These are phyloP conservation scores for Gastracanthus pulcherrimus DNA, from an alignment of 2,888 invertebrate species.

Conservation along the genomic window DNA sequence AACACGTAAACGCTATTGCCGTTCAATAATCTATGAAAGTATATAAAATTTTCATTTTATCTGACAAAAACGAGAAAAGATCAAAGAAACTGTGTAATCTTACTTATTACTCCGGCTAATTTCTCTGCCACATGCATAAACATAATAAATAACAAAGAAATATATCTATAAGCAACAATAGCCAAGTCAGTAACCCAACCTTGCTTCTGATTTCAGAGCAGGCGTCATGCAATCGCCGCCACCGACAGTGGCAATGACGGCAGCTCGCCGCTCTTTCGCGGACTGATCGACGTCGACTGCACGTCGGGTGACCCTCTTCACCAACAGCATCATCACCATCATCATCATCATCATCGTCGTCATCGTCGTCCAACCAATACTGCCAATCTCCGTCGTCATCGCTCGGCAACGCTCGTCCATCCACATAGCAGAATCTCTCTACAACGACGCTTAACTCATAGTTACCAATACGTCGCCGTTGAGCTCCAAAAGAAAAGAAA, in stretches of 20 bases:
- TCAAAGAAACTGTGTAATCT: no score
- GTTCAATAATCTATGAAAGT: no score
- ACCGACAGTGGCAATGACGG: constrained; percentile 21
- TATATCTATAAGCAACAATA: no score
- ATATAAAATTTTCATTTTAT: no score
- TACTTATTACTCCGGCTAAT: no score
- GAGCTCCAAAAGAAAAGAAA: not conserved
- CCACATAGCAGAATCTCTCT: not conserved
- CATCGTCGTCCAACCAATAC: not conserved
- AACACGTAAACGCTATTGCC: no score
- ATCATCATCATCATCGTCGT: not conserved
- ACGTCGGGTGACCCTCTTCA: not conserved
- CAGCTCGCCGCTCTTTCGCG: constrained; percentile 24
- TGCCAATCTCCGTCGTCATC: not conserved
- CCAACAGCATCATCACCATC: not conserved
- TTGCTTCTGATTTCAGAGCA: constrained; percentile 32
- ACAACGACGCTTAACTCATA: not conserved
- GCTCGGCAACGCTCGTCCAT: not conserved
- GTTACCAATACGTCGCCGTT: not conserved
- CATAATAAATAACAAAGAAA: not conserved
- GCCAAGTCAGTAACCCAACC: not conserved
- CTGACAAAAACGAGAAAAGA: no score
- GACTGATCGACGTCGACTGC: constrained; percentile 40
- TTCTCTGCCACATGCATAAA: no score
- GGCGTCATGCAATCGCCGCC: constrained; percentile 34